Base-by-base conservation (phyloP, 1,140 invertebrate genomes). In the Drosophila sp. region DNA sequence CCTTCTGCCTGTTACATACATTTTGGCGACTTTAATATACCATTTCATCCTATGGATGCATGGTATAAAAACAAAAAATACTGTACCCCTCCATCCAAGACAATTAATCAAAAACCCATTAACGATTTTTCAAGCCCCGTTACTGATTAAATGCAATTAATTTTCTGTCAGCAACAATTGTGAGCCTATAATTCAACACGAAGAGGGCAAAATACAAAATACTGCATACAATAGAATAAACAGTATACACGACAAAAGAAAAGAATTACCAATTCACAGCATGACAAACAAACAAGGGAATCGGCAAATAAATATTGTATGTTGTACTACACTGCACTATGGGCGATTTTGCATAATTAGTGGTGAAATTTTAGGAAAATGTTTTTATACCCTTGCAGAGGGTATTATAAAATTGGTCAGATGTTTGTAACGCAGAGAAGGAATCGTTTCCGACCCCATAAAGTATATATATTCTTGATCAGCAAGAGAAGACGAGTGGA, bases 101-200 rank as follows among this genome's bases (percentile, higher is more conserved):
- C 69, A 61, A 79, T 79, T 79, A 79, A 77, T 79, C 74, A 79
- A 79, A 79, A 79, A 67, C 76, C 60, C 74, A 79, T 79, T 79
- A 79, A 79, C 60, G 74, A 79, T 63, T 72, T 72, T 72, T 58
- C 25, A 67, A 60, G 47, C 60, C n/a, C 30, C 35, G 47, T 58
- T 67, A 67, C 76, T 76, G 79, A 80, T 80, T 80, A 80, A 80
- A 79, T 80, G 79, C 79, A 80, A 80, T 80, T 80, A 80, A 80
- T 80, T 80, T 79, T 76, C 65, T 80, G 79, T 80, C 79, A 80
- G 76, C 76, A 80, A 72, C 79, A 80, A 80, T 80, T 80, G 76
- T 80, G 72, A 10, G 40, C 72, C 74, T 76, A 76, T 56, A 70
- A 76, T 70, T 70, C 66, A 70, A 57, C 61, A 64, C 40, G 44